A percentile compares a stretch with the other conserved stretches of the same genome.
phyloP scores from a whole-genome alignment of 2,888 invertebrate genomes.

The Ophioninae sp. region DNA sequence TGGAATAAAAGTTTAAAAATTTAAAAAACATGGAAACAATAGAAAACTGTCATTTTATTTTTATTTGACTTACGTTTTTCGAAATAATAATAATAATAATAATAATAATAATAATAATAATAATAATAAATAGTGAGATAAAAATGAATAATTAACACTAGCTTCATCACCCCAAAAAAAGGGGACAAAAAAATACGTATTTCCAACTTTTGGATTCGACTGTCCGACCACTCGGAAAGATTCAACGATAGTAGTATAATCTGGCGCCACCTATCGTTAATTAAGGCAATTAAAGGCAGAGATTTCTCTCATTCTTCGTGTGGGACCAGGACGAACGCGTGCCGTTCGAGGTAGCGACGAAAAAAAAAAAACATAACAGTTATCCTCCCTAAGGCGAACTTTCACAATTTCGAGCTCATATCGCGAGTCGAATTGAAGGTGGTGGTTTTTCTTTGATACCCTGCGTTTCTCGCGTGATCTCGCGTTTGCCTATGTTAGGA shows the following conservation, averaged over 20 bases:
- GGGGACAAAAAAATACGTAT: not conserved
- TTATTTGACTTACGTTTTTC: too few relatives aligned
- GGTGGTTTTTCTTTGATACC: not conserved
- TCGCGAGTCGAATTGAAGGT: not conserved
- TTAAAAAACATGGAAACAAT: too few relatives aligned
- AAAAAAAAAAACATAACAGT: not conserved
- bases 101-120: too few relatives aligned
- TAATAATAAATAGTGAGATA: too few relatives aligned
- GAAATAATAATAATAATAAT: too few relatives aligned
- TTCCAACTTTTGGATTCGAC: not conserved
- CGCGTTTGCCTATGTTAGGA: not conserved
- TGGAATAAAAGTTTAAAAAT: too few relatives aligned
- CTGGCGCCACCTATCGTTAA: constrained; percentile 70
- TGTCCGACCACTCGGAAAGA: constrained; percentile 3
- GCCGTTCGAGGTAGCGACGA: not conserved
- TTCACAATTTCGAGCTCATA: not conserved
- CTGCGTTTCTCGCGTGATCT: constrained; percentile 1
- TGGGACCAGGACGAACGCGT: constrained; percentile 20
- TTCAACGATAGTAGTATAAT: constrained; percentile 14
- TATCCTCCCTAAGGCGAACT: not conserved
- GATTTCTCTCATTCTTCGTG: constrained; percentile 4
- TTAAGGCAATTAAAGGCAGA: constrained; percentile 47
- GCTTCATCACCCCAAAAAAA: not conserved
- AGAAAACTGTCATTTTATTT: too few relatives aligned
- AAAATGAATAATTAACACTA: too few relatives aligned